Base-by-base conservation (phyloP, 2,797 vertebrate genomes). In the Furcifer pardalis region DNA sequence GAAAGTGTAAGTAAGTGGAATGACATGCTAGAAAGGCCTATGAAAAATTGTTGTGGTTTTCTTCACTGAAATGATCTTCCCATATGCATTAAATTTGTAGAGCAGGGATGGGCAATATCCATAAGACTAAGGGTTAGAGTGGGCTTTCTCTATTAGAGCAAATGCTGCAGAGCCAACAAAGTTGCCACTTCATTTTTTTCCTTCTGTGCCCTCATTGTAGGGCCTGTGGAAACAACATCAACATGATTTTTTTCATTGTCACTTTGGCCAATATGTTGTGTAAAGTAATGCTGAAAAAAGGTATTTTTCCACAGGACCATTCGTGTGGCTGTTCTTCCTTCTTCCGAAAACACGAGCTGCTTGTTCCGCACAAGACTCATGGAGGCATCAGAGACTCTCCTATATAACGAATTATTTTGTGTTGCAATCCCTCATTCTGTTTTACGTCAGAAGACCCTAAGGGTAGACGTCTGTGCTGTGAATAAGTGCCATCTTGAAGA, bases 391-490 rank as follows among this genome's bases (percentile, higher is more conserved):
- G 97, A 98, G 49, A 89, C 88, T 15, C 90, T 97, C 10, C 86
- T 96, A 83, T 94, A 97, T 94, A 98, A 97, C 8, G 98, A 99
- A 92, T 96, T 97, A 1, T 99, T 99, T 42, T 95, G 97, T 89
- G 94, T 98, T 90, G 97, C 97, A 91, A 95, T 97, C 86, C 97
- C 98, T 89, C 97, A 97, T 81, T 91, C 90, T 0, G 96, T 97
- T 83, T 90, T 99, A 90, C 96, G 97, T 91, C 98, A 98, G 92
- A 99, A 99, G 93, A 99, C 98, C 17, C 95, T 99, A 78, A 97
- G 98, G 81, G 95, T 99, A 0, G 98, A 99, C 35, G 93, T 98
- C 90, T 99, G 98, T 92, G 91, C 93, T 91, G 96, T 95, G 74
- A 92, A 96, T 92, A 94, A 91, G 81, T 96, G 95, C 80, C 97